Base-by-base conservation (phyloP, 2,888 invertebrate species). In the Limenitis camilla region DNA sequence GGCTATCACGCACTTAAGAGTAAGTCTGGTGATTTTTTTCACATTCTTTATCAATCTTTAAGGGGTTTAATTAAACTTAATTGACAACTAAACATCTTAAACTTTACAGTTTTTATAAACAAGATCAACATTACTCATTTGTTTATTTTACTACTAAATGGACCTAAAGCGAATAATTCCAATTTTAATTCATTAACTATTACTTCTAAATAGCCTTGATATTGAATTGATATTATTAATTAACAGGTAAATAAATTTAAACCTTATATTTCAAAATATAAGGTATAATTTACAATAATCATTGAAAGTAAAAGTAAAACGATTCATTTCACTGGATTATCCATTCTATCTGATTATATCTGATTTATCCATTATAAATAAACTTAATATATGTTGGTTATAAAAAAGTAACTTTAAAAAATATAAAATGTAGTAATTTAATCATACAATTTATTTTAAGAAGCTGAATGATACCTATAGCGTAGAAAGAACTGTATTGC, bases 131-230 rank as follows among this genome's bases (percentile, higher is more conserved):
- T 40, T 11, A 40, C 27, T 29, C 30, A 48, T 42, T 7, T 27
- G 32, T 42, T 43, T 39, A 44, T 35, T 44, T 29, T 36, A 9
- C 33, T 31, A 31, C 19, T 44, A 53, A 53, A 40, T 56, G 54
- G 33, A 54, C 40, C 45, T 11, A 53, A 56, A 43, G 47, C 47
- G 48, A 39, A 48, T 56, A 48, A 46, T 53, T 53, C 49, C 46
- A 45, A 44, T 30, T 44, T 40, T 53, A 51, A 54, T 58, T 58
- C 52, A 57, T 47, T 40, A 48, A 49, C 11, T 51, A 52, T 41
- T 33, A 40, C 53, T 19, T 19, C 2, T 19, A 49, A 55, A 44
- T 62, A 61, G 54, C 73, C 74, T 73, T 76, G 74, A 70, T 69
- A 70, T 70, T 72, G 68, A 61, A 58, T 62, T 48, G 44, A 60